These are phyloP conservation scores for Eueremaeus valkanovi DNA, from an alignment of 2,888 invertebrate species.

Conservation along the genomic window DNA sequence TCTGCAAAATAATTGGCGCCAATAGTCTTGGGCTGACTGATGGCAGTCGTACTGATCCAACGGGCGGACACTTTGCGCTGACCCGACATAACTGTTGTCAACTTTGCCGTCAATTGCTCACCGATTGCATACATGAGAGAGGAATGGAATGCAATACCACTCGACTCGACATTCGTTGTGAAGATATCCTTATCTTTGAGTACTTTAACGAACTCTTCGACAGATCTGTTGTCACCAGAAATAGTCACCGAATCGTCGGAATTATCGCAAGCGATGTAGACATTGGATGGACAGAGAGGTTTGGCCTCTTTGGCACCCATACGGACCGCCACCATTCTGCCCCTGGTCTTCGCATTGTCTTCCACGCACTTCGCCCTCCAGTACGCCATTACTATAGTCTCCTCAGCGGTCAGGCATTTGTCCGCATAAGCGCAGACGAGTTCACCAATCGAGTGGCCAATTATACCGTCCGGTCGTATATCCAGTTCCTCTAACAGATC, in stretches of 20 bases:
- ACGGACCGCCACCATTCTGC: constrained; percentile 88
- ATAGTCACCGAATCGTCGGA: constrained; percentile 86
- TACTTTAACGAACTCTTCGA: constrained; percentile 66
- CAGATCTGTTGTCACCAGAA: constrained; percentile 73
- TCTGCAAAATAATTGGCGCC: constrained; percentile 70
- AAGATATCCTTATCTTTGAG: constrained; percentile 71
- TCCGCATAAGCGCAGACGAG: constrained; percentile 58
- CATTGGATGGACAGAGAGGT: constrained; percentile 67
- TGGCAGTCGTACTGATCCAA: constrained; percentile 34
- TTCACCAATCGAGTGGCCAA: constrained; percentile 54
- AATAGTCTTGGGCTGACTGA: neutral
- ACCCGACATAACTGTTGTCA: neutral
- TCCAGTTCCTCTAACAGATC: constrained; percentile 54
- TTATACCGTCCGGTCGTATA: constrained; percentile 56
- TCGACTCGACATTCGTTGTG: constrained; percentile 80
- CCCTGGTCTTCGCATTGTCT: constrained; percentile 67
- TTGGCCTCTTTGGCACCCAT: constrained; percentile 77
- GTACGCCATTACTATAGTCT: constrained; percentile 32
- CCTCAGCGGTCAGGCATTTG: constrained; percentile 52
- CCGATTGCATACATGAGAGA: constrained; percentile 36
- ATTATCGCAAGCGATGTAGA: constrained; percentile 93
- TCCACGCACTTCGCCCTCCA: constrained; percentile 56
- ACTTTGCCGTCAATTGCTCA: neutral
- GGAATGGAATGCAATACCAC: constrained; percentile 66
- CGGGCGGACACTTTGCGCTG: neutral